A percentile compares a stretch with the other conserved stretches of the same genome.
phyloP scores from a whole-genome alignment of 1,140 invertebrate genomes.

The Apis florea region DNA sequence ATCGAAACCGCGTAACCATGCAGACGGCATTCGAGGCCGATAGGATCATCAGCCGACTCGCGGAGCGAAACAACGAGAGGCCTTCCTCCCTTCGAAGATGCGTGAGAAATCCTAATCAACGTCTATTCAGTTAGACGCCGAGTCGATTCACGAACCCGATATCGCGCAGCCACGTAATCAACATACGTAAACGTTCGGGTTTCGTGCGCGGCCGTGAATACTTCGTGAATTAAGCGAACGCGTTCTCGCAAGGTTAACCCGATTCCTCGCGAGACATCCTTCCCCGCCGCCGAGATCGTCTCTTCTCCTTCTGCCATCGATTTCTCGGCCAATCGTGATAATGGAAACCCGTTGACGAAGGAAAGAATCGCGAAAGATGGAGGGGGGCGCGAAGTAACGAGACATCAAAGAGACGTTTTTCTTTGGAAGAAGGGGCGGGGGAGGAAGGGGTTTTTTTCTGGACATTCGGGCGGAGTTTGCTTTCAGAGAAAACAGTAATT shows the following conservation, averaged over 20 bases:
- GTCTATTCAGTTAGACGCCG: slow-evolving; percentile 29
- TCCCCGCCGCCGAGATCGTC: background rate
- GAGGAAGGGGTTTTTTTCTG: slow-evolving; percentile 13
- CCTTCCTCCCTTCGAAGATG: slow-evolving; percentile 6
- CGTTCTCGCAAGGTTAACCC: background rate
- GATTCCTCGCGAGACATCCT: background rate
- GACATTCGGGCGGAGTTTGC: slow-evolving; percentile 41
- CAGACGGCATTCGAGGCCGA: slow-evolving; percentile 16
- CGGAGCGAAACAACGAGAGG: slow-evolving; percentile 33
- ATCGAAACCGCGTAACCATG: background rate
- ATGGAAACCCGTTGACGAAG: background rate
- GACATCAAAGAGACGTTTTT: slow-evolving; percentile 14
- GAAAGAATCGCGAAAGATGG: background rate
- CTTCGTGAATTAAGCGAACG: slow-evolving; percentile 13
- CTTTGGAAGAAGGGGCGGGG: background rate
- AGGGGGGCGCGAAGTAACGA: background rate
- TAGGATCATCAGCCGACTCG: slow-evolving; percentile 21
- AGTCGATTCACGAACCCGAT: slow-evolving; percentile 43
- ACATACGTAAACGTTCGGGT: slow-evolving; percentile 5
- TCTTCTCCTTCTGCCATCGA: background rate
- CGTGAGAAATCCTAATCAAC: slow-evolving; percentile 41
- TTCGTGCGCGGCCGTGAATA: background rate
- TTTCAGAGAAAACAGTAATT: slow-evolving; percentile 68
- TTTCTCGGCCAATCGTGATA: slow-evolving; percentile 12
- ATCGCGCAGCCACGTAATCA: slow-evolving; percentile 13